A percentile compares a stretch with the other conserved stretches of the same genome.
phyloP scores from a whole-genome alignment of 2,113 vertebrate genomes.

The Noturus placidus region DNA sequence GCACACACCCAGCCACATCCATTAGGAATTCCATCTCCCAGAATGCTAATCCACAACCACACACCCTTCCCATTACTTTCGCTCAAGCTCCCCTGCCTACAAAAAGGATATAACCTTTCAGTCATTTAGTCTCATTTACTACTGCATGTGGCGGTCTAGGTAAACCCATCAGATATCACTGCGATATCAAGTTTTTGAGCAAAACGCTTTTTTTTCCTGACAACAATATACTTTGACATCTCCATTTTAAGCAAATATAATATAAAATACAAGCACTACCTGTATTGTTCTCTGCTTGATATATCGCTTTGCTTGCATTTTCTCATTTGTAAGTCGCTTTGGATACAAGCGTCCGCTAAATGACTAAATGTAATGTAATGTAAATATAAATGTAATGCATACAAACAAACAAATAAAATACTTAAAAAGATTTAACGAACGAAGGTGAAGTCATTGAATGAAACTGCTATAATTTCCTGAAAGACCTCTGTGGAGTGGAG shows the following conservation, averaged over 20 bases:
- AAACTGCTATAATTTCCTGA: not conserved
- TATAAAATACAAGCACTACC: too few species aligned
- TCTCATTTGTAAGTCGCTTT: too few species aligned
- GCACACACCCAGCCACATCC: not conserved
- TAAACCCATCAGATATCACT: not conserved
- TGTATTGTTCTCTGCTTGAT: too few species aligned
- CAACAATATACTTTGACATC: not conserved
- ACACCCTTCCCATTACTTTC: not conserved
- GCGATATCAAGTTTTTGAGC: not conserved
- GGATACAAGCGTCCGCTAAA: too few species aligned
- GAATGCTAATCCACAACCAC: not conserved
- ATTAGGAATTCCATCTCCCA: not conserved
- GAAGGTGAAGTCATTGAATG: not conserved
- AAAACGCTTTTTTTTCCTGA: too few species aligned
- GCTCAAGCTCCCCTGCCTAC: not conserved
- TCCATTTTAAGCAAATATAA: not conserved
- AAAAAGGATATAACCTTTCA: not conserved
- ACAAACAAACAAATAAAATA: not conserved
- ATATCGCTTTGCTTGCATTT: too few species aligned
- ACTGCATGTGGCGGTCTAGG: not conserved
- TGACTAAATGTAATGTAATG: too few species aligned
- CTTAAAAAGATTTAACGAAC: not conserved
- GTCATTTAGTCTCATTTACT: not conserved
- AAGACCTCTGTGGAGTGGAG: not conserved
- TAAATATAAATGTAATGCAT: too few species aligned